These are phyloP conservation scores for Dioctria rufipes DNA, from an alignment of 2,888 invertebrate species.

Conservation along the genomic window DNA sequence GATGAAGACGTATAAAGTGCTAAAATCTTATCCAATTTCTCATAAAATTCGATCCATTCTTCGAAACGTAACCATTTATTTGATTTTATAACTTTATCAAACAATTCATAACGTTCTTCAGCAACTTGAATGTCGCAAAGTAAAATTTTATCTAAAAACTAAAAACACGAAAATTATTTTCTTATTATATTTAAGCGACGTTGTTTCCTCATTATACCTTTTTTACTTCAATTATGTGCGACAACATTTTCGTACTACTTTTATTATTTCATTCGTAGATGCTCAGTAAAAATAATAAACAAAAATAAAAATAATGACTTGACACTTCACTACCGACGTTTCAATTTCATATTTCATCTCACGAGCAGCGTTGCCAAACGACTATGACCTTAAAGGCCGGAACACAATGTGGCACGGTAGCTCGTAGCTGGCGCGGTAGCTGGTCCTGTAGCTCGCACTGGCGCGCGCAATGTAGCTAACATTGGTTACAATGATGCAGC, in stretches of 20 bases:
- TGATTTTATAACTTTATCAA: slow-evolving; percentile 36
- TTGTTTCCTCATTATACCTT: neutral
- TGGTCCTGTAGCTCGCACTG: too few species aligned
- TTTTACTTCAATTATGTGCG: neutral
- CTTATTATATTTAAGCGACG: neutral
- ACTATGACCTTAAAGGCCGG: too few species aligned
- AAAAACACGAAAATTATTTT: neutral
- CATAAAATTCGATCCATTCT: slow-evolving; percentile 57
- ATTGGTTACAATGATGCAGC: too few species aligned
- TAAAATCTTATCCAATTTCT: slow-evolving; percentile 38
- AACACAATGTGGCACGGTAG: too few species aligned
- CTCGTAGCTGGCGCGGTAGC: too few species aligned
- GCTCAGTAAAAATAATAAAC: neutral
- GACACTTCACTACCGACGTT: neutral
- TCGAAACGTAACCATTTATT: slow-evolving; percentile 57
- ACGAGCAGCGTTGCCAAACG: too few species aligned
- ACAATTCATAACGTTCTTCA: slow-evolving; percentile 42
- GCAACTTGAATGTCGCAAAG: slow-evolving; percentile 52
- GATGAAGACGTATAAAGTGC: neutral
- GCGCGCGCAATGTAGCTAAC: too few species aligned
- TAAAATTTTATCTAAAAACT: slow-evolving; percentile 50
- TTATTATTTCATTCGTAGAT: too few species aligned
- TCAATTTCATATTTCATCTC: too few species aligned
- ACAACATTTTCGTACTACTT: neutral
- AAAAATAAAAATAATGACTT: neutral